Conservation (phyloP, 2,888 invertebrate species). For the Beris morrisii region DNA sequence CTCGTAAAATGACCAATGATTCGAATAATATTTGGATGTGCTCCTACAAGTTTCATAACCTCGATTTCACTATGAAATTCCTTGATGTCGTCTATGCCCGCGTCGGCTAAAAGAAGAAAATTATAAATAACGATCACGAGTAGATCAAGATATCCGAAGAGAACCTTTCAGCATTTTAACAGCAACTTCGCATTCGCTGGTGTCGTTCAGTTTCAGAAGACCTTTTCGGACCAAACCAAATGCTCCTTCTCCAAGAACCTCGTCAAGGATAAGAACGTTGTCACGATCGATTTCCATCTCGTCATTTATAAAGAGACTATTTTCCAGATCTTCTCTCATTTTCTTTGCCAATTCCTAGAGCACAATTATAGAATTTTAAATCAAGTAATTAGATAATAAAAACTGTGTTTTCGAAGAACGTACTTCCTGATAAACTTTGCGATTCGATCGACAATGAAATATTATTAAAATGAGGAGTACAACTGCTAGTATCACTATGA, state of each 20-base stretch:
- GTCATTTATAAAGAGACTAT: constrained; percentile 56
- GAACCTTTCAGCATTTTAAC: no score
- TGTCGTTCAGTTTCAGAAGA: no score
- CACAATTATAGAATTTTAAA: constrained; percentile 13
- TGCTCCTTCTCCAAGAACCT: constrained; percentile 79
- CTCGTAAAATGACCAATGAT: constrained; percentile 78
- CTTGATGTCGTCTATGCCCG: constrained; percentile 69
- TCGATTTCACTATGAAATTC: constrained; percentile 82
- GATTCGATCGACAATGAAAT: constrained; percentile 50
- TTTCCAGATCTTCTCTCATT: constrained; percentile 45
- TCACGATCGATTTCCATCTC: constrained; percentile 70
- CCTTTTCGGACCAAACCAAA: constrained; percentile 71
- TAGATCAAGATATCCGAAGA: no score
- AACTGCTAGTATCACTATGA: constrained; percentile 48
- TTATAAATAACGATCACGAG: constrained; percentile 45
- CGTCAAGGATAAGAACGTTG: constrained; percentile 62
- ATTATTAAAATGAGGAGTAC: constrained; percentile 45
- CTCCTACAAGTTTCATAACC: constrained; percentile 83
- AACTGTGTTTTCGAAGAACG: constrained; percentile 6
- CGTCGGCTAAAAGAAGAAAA: constrained; percentile 61
- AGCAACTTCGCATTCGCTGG: no score
- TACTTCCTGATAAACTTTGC: constrained; percentile 52
- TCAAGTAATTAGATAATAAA: no score
- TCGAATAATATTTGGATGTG: constrained; percentile 82
- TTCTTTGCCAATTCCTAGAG: constrained; percentile 56